Base-by-base conservation (phyloP, 1,140 invertebrate genomes). In the Brachionus plicatilis region DNA sequence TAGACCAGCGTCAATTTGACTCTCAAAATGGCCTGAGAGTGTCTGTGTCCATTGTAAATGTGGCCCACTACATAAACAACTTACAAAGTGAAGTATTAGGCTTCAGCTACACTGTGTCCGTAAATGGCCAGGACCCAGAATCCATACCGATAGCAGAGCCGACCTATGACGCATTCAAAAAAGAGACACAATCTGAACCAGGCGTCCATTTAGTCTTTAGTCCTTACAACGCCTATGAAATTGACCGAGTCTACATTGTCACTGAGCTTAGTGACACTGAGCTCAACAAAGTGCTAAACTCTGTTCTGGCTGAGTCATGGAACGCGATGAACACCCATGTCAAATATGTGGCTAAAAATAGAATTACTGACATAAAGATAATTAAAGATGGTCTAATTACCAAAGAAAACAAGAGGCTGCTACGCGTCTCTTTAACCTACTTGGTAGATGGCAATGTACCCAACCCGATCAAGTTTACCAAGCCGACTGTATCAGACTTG, bases 111-210 rank as follows among this genome's bases (percentile, higher is more conserved):
- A 82, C 79, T 43, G 41, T 82, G n/a, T 82, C 79, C 12, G 41
- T 82, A 12, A 82, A 82, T 68, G 79, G 79, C 17, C 53, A 82
- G 65, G 79, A 82, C 65, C 79, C 79, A 9, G 79, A 82, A 29
- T 45, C 60, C 4, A 11, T 82, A 1, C 8, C 17, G 3, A 65
- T 82, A 17, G 12, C 50, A 6, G 79, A 82, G n/a, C 79, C 79
- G 0, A 68, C 53, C 27, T 82, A 65, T 68, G 65, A 60, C 27
- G 53, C 33, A n/a, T 65, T 82, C 12, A 68, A 17, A 24, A 60
- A 20, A 82, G 50, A 43, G 14, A 82, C 53, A 17, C 2, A 41
- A 45, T 53, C 79, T 12, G 29, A 82, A 68, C 60, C 72, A 27
- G 6, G 5, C 6, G 45, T 76, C 27, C 1, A 20, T 8, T n/a